These are phyloP conservation scores for Bugulina stolonifera DNA, from an alignment of 2,888 invertebrate genomes.

Conservation along the genomic window DNA sequence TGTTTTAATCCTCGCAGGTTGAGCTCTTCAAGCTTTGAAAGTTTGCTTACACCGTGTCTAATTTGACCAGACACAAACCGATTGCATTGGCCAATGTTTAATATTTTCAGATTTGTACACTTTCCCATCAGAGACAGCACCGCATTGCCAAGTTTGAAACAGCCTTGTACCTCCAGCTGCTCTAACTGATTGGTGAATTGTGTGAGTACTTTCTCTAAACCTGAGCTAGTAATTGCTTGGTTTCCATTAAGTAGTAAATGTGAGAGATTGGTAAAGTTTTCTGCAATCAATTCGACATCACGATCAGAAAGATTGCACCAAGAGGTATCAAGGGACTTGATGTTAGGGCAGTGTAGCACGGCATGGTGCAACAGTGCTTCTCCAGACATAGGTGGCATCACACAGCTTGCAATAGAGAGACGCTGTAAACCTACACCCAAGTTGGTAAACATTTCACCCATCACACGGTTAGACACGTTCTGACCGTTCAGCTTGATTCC, in stretches of 20 bases:
- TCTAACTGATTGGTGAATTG: neutral
- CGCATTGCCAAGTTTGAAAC: conserved; percentile 43
- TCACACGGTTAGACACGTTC: neutral
- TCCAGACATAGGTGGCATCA: conserved; percentile 36
- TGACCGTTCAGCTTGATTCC: conserved; percentile 17
- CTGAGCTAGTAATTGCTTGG: conserved; percentile 42
- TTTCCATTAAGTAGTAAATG: conserved; percentile 39
- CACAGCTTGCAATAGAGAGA: conserved; percentile 18
- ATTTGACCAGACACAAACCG: neutral
- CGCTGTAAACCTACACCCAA: neutral
- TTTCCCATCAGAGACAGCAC: conserved; percentile 36
- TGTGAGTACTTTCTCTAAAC: conserved; percentile 39
- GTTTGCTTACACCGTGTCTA: conserved; percentile 27
- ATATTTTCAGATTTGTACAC: neutral
- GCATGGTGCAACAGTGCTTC: conserved; percentile 46
- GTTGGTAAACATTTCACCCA: neutral
- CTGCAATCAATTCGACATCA: conserved; percentile 39
- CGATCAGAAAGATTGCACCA: conserved; percentile 47
- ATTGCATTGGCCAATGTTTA: conserved; percentile 25
- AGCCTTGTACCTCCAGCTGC: conserved; percentile 47
- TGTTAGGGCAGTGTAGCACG: conserved; percentile 41
- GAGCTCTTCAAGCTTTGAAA: conserved; percentile 40
- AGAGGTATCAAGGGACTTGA: conserved; percentile 47
- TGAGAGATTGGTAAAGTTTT: conserved; percentile 28
- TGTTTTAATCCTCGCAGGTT: conserved; percentile 49